These are phyloP conservation scores for Peromyscus polionotus DNA, from an alignment of 2,113 vertebrate species.

Conservation along the genomic window DNA sequence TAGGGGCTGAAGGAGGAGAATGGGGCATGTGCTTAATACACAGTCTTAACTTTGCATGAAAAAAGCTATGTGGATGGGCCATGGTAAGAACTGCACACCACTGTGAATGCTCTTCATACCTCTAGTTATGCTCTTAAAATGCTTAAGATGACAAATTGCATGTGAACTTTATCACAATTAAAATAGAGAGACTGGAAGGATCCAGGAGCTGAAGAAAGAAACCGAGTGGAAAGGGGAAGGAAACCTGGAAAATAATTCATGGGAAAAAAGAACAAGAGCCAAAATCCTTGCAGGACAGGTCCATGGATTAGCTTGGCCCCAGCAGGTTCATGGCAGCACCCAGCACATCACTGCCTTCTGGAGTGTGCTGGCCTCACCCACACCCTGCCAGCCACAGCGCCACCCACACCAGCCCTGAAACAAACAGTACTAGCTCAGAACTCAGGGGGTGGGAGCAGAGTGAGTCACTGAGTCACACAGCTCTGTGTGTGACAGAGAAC, in stretches of 20 bases:
- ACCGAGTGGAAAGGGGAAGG: too few species aligned
- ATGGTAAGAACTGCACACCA: not conserved
- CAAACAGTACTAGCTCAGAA: not conserved
- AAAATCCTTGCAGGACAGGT: not conserved
- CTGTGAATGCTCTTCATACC: not conserved
- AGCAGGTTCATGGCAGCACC: not conserved
- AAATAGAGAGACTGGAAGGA: not conserved
- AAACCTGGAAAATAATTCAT: not conserved
- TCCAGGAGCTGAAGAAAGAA: not conserved
- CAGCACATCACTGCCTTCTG: not conserved
- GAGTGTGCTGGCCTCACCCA: not conserved
- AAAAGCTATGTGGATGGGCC: not conserved
- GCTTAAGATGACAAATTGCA: not conserved
- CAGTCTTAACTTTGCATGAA: not conserved
- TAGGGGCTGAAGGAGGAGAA: rapidly evolving
- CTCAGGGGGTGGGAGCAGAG: not conserved
- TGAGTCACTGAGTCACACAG: constrained; percentile 73
- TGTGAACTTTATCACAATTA: not conserved
- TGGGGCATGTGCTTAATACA: not conserved
- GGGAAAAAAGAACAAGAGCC: not conserved
- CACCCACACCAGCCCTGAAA: not conserved
- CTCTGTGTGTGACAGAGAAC: not conserved
- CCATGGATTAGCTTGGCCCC: rapidly evolving
- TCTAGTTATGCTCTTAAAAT: not conserved
- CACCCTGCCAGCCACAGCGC: not conserved